Evolutionary conservation across 2,888 invertebrate genomes (phyloP).

Genomic region (Sepiola atlantica): DNA sequence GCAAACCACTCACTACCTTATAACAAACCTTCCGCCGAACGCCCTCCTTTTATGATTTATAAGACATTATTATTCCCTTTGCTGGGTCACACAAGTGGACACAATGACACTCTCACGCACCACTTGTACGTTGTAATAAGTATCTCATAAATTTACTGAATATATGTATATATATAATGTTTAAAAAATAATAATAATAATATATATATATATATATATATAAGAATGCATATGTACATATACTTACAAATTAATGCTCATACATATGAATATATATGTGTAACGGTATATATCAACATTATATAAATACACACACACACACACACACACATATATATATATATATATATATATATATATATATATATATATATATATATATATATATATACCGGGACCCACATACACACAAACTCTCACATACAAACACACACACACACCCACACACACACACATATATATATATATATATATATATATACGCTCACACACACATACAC

Average conservation of each 20-base stretch:
- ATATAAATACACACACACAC: background rate
- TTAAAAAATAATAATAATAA: too few relatives aligned
- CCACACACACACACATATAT: too few relatives aligned
- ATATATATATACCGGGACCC: background rate
- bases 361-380: background rate
- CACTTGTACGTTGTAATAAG: background rate
- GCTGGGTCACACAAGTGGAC: background rate
- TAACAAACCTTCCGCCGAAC: background rate
- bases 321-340: background rate
- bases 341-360: background rate
- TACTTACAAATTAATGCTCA: background rate
- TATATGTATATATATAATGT: background rate
- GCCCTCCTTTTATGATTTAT: background rate
- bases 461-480: too few relatives aligned
- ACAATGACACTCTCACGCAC: background rate
- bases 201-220: background rate
- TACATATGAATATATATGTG: background rate
- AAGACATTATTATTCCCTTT: background rate
- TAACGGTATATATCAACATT: too few relatives aligned
- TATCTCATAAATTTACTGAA: background rate
- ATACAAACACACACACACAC: too few relatives aligned
- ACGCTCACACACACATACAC: too few relatives aligned
- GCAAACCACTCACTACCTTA: background rate
- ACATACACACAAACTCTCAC: too few relatives aligned
- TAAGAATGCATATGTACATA: background rate